phyloP scores from a whole-genome alignment of 2,797 vertebrate genomes.

The Chiroxiphia lanceolata region DNA sequence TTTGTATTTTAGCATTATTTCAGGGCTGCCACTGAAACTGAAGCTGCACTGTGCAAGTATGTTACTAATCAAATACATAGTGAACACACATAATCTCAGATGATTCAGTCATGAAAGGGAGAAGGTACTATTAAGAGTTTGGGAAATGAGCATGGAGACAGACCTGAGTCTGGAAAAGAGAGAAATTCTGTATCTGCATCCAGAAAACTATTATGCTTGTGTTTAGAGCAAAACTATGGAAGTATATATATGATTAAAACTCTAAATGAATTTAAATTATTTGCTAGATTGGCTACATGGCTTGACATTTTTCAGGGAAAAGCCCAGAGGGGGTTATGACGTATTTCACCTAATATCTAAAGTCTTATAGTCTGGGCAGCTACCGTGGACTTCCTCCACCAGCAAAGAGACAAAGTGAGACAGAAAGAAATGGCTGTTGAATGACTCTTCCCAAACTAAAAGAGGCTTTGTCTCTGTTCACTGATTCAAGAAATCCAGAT shows the following conservation, averaged over 20 bases:
- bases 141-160: not conserved
- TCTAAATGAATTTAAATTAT: not conserved
- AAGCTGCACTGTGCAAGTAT: not conserved
- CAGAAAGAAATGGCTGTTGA: not conserved
- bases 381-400: not conserved
- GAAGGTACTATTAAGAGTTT: not conserved
- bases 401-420: not conserved
- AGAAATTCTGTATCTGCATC: not conserved
- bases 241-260: not conserved
- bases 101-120: not conserved
- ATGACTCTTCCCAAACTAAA: not conserved
- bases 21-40: not conserved
- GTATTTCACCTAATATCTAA: not conserved
- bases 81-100: not conserved
- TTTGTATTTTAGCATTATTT: not conserved
- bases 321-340: not conserved
- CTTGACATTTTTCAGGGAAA: not conserved
- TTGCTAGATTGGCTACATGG: not conserved
- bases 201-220: not conserved
- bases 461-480: not conserved
- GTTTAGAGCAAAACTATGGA: not conserved
- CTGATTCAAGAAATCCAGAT: not conserved
- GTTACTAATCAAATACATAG: not conserved
- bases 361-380: not conserved
- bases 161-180: not conserved